Conservation (phyloP, 2,888 invertebrate genomes). For the Drosophila nigritarsus region DNA sequence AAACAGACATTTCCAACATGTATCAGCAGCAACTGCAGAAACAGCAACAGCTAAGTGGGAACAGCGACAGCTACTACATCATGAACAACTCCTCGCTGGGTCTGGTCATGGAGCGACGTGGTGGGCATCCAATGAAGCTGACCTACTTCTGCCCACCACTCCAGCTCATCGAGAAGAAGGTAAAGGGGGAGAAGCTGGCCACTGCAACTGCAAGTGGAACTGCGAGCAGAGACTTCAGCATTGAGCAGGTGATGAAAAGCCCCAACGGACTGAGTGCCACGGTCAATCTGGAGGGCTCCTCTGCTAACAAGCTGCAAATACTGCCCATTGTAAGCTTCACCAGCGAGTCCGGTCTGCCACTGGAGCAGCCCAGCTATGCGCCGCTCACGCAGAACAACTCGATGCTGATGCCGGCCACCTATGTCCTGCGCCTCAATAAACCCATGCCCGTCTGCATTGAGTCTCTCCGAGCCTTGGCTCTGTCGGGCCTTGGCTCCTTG, state of each 20-base stretch:
- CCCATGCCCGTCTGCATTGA: slow-evolving; percentile 94
- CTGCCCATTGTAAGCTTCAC: slow-evolving; percentile 80
- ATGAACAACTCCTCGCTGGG: slow-evolving; percentile 96
- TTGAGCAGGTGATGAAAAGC: slow-evolving; percentile 72
- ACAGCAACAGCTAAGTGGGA: slow-evolving; percentile 87
- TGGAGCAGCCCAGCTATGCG: slow-evolving; percentile 90
- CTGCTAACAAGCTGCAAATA: slow-evolving; percentile 88
- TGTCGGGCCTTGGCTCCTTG: slow-evolving; percentile 83
- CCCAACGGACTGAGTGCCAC: slow-evolving; percentile 93
- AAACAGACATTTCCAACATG: slow-evolving; percentile 93
- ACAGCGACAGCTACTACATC: slow-evolving; percentile 87
- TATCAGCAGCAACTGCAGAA: slow-evolving; percentile 91
- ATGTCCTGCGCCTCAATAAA: slow-evolving; percentile 91
- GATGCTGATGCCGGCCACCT: slow-evolving; percentile 95
- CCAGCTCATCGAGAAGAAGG: slow-evolving; percentile 56
- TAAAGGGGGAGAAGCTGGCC: slow-evolving; percentile 18
- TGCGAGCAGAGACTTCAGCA: slow-evolving; percentile 88
- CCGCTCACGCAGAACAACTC: slow-evolving; percentile 93
- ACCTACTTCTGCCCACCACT: slow-evolving; percentile 90
- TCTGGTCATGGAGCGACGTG: slow-evolving; percentile 91
- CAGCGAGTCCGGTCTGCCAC: slow-evolving; percentile 70
- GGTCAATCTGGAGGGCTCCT: slow-evolving; percentile 94
- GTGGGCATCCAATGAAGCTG: slow-evolving; percentile 96
- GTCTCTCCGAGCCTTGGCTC: slow-evolving; percentile 89
- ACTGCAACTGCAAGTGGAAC: slow-evolving; percentile 47